Evolutionary conservation across 2,797 vertebrate species (phyloP).

Genomic region (Zenarchopterus dispar): DNA sequence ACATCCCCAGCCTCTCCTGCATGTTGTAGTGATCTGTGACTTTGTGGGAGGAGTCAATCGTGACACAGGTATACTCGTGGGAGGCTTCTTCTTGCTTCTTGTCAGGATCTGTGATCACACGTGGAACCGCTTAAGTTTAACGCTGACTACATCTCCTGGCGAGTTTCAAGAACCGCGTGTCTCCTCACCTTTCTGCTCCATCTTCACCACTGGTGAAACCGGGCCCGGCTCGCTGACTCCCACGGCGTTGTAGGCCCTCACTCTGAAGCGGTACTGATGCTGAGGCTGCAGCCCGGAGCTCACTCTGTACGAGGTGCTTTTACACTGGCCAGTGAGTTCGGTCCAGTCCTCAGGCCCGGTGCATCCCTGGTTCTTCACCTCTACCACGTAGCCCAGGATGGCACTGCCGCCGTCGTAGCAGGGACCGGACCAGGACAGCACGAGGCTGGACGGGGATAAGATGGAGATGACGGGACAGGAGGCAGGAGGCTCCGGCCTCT

Average conservation of each 20-base stretch:
- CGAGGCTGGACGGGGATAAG: constrained; percentile 65
- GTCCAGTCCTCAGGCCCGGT: constrained; percentile 66
- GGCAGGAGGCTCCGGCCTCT: constrained; percentile 80
- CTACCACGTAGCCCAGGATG: constrained; percentile 81
- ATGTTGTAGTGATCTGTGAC: constrained; percentile 81
- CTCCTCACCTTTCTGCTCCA: constrained; percentile 78
- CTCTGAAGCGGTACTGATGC: constrained; percentile 79
- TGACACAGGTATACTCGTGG: constrained; percentile 62
- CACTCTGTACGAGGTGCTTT: constrained; percentile 81
- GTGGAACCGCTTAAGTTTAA: neutral
- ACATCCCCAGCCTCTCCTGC: constrained; percentile 90
- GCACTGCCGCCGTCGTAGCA: constrained; percentile 86
- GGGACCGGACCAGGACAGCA: constrained; percentile 87
- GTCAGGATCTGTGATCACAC: constrained; percentile 28
- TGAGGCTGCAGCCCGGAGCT: constrained; percentile 67
- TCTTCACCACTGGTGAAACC: constrained; percentile 75
- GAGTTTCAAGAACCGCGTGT: neutral
- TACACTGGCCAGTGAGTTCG: constrained; percentile 72
- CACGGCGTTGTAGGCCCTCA: constrained; percentile 79
- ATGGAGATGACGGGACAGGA: constrained; percentile 77
- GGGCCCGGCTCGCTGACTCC: constrained; percentile 81
- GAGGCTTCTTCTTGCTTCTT: constrained; percentile 50
- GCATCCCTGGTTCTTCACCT: constrained; percentile 63
- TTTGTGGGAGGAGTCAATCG: constrained; percentile 78
- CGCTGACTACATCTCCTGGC: neutral